Percentiles rank a stretch among this genome's conserved stretches.
Evolutionary conservation across 2,888 invertebrate species (phyloP).

Genomic region (Lottia scabra): DNA sequence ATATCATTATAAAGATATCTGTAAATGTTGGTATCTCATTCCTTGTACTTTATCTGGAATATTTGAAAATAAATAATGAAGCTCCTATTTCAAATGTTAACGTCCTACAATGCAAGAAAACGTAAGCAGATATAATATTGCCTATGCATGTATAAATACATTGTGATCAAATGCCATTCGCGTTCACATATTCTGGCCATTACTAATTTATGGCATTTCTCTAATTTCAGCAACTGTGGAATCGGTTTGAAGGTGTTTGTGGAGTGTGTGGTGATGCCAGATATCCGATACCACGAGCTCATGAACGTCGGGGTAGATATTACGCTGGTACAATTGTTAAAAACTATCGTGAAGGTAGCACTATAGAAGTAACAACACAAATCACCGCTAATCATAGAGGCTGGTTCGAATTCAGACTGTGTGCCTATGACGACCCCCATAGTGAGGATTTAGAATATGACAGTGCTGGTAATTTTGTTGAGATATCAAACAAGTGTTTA

Average conservation of each 20-base stretch:
- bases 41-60: too few relatives aligned
- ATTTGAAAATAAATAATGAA: too few relatives aligned
- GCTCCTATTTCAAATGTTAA: too few relatives aligned
- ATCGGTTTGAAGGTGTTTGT: conserved; percentile 30
- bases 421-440: conserved; percentile 36
- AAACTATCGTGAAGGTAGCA: conserved; percentile 28
- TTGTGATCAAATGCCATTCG: too few relatives aligned
- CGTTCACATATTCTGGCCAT: too few relatives aligned
- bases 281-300: conserved; percentile 33
- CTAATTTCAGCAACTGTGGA: conserved; percentile 23
- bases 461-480: conserved; percentile 29
- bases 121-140: too few relatives aligned
- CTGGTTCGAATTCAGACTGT: conserved; percentile 40
- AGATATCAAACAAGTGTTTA: conserved; percentile 38
- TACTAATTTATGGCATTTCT: too few relatives aligned
- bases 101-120: too few relatives aligned
- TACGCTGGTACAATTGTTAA: conserved; percentile 33
- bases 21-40: too few relatives aligned
- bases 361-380: conserved; percentile 30
- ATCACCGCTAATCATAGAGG: conserved; percentile 43
- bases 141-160: too few relatives aligned
- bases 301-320: conserved; percentile 39
- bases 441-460: conserved; percentile 35
- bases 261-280: conserved; percentile 44
- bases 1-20: too few relatives aligned